Percentiles rank a stretch among this genome's conserved stretches.
Evolutionary conservation across 1,140 invertebrate species (phyloP).

Genomic region (Anastrepha ludens): DNA sequence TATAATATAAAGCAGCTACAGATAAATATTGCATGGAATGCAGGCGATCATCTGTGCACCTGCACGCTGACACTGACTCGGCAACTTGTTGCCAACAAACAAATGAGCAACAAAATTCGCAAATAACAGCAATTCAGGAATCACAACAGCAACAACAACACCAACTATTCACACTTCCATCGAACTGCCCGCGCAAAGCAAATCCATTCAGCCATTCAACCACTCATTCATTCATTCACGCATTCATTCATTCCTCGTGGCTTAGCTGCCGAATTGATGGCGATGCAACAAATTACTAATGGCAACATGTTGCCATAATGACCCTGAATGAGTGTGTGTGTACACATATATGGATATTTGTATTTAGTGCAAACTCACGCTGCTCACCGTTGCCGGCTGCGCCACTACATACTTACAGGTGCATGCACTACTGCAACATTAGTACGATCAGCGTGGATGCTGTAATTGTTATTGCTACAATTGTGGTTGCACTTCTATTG

Average conservation of each 20-base stretch:
- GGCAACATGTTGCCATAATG: slow-evolving; percentile 21
- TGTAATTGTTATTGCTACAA: background rate
- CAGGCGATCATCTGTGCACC: background rate
- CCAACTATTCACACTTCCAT: background rate
- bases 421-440: background rate
- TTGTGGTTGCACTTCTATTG: slow-evolving; percentile 22
- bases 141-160: background rate
- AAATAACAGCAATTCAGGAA: background rate
- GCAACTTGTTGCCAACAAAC: background rate
- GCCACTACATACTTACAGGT: background rate
- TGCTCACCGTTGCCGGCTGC: background rate
- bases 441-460: background rate
- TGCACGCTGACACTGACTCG: background rate
- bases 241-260: background rate
- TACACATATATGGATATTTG: background rate
- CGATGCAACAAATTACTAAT: background rate
- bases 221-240: background rate
- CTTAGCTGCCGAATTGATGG: background rate
- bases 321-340: background rate
- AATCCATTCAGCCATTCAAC: background rate
- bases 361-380: slow-evolving; percentile 21
- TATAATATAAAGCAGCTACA: too few species aligned
- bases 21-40: background rate
- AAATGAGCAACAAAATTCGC: background rate
- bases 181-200: background rate